Percentiles rank a stretch among this genome's conserved stretches.
Conservation (phyloP, 2,888 invertebrate species). For the Heliconius sara region DNA sequence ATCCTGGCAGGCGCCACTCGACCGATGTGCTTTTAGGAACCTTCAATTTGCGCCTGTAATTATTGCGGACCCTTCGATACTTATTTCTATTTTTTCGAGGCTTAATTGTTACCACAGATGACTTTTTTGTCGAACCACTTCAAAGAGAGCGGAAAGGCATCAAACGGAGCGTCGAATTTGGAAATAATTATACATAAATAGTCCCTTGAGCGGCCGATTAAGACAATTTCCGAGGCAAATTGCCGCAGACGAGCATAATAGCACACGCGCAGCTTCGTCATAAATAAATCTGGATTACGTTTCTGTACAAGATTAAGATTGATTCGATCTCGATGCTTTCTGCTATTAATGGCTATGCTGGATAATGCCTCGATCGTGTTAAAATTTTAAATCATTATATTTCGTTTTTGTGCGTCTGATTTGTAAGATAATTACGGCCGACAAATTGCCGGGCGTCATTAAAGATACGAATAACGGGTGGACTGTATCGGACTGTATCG, state of each 20-base stretch:
- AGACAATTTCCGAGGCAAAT: constrained; percentile 84
- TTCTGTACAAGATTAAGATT: constrained; percentile 84
- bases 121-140: constrained; percentile 84
- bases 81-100: constrained; percentile 82
- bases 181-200: constrained; percentile 85
- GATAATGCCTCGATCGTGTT: constrained; percentile 78
- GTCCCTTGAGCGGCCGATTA: constrained; percentile 85
- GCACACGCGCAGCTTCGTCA: constrained; percentile 81
- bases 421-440: constrained; percentile 80
- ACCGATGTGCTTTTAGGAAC: constrained; percentile 75
- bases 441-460: constrained; percentile 81
- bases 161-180: constrained; percentile 84
- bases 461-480: constrained; percentile 71
- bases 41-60: constrained; percentile 83
- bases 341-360: constrained; percentile 77
- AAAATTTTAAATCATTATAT: constrained; percentile 77
- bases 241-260: constrained; percentile 84
- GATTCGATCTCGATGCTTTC: constrained; percentile 82
- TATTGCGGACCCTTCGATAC: constrained; percentile 84
- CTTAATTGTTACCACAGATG: constrained; percentile 84
- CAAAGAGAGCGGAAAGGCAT: constrained; percentile 85
- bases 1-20: constrained; percentile 77
- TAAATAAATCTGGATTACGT: constrained; percentile 84
- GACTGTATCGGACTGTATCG: constrained; percentile 63
- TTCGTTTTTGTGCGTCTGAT: constrained; percentile 75